Evolutionary conservation across 2,888 invertebrate species (phyloP).

Genomic region (Nemurella pictetii): DNA sequence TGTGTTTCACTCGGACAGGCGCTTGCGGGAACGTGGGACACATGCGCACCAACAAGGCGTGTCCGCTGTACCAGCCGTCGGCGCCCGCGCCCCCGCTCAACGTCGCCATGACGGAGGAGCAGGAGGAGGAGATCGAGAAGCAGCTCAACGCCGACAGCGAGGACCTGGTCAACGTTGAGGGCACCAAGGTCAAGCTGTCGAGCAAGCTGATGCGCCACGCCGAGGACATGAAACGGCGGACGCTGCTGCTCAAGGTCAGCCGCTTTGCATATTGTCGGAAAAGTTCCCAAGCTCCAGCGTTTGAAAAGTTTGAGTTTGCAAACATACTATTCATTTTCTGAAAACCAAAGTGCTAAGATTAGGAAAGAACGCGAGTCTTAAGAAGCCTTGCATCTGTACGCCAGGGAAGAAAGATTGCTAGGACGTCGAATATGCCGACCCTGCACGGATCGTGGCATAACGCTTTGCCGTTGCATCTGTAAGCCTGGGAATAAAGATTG

Average conservation of each 20-base stretch:
- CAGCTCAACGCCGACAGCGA: constrained; percentile 78
- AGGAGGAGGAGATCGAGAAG: constrained; percentile 75
- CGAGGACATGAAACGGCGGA: constrained; percentile 81
- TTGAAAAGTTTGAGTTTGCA: no score
- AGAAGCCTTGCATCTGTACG: no score
- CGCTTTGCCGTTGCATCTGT: no score
- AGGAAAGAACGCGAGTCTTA: no score
- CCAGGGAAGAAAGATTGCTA: no score
- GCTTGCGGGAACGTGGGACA: constrained; percentile 56
- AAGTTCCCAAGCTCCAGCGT: no score
- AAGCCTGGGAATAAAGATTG: no score
- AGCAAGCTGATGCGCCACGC: constrained; percentile 87
- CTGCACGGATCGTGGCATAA: no score
- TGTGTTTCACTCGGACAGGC: neutral
- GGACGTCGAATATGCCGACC: no score
- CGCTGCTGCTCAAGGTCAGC: constrained; percentile 65
- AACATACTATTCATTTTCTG: no score
- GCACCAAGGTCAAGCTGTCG: constrained; percentile 89
- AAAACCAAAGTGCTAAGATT: no score
- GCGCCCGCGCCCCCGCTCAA: constrained; percentile 64
- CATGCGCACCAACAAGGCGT: constrained; percentile 94
- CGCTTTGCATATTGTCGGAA: no score
- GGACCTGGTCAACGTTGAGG: constrained; percentile 90
- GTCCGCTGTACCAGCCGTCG: constrained; percentile 85
- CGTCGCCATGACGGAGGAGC: constrained; percentile 77